phyloP scores from a whole-genome alignment of 2,797 vertebrate genomes.

The Eleutherodactylus coqui region DNA sequence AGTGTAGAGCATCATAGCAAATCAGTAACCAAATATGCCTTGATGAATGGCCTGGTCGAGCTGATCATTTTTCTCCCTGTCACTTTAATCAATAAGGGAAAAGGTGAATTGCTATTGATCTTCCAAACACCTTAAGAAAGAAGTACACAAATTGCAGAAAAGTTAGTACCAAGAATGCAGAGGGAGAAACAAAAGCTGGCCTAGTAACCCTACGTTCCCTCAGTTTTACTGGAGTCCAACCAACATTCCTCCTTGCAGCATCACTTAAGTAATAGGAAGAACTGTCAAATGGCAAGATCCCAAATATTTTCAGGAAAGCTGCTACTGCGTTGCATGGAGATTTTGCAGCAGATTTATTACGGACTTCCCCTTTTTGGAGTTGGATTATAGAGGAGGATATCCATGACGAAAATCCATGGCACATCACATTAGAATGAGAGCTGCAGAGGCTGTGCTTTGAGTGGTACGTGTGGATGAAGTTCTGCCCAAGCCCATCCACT shows the following conservation, averaged over 20 bases:
- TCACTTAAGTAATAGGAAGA: not conserved
- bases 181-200: not conserved
- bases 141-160: slow-evolving; percentile 68
- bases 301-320: not conserved
- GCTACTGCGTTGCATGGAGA: no score
- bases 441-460: no score
- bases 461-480: no score
- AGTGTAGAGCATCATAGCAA: slow-evolving; percentile 32
- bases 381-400: no score
- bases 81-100: slow-evolving; percentile 73
- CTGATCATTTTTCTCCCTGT: slow-evolving; percentile 66
- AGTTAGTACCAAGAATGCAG: slow-evolving; percentile 14
- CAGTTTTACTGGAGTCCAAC: not conserved
- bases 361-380: no score
- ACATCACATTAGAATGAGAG: no score
- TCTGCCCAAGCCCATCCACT: no score
- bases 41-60: slow-evolving; percentile 65
- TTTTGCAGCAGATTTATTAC: no score
- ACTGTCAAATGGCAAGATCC: no score
- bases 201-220: not conserved
- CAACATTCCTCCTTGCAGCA: not conserved
- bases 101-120: slow-evolving; percentile 74
- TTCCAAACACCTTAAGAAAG: slow-evolving; percentile 63
- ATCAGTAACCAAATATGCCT: slow-evolving; percentile 56
- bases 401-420: no score